A percentile compares a stretch with the other conserved stretches of the same genome.
Evolutionary conservation across 2,888 invertebrate species (phyloP).

Genomic region (Melinopterus prodromus): DNA sequence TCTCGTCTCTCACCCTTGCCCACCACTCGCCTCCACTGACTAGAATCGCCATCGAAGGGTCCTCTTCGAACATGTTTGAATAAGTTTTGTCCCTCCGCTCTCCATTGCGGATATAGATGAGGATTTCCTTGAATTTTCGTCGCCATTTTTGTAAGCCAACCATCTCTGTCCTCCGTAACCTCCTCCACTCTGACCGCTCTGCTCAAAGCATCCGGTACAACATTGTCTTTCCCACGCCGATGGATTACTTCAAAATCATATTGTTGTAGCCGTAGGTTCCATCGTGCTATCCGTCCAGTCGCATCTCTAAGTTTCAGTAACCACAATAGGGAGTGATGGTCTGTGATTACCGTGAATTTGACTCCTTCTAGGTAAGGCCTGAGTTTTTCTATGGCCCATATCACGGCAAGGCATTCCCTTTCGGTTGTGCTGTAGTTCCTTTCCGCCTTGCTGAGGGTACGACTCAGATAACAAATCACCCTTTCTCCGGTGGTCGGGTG

Average conservation of each 20-base stretch:
- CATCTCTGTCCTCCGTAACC: no score
- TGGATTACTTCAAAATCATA: no score
- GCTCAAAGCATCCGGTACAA: constrained; percentile 41
- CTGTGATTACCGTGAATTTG: constrained; percentile 23
- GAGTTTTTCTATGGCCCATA: constrained; percentile 15
- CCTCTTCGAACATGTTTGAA: constrained; percentile 38
- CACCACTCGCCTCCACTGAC: constrained; percentile 40
- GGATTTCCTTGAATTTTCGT: constrained; percentile 28
- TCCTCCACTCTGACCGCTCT: constrained; percentile 40
- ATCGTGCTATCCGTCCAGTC: no score
- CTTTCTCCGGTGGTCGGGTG: constrained; percentile 39
- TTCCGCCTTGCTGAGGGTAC: constrained; percentile 37
- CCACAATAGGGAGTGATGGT: constrained; percentile 28
- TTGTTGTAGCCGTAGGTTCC: no score
- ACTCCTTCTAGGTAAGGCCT: constrained; percentile 19
- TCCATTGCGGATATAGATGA: constrained; percentile 42
- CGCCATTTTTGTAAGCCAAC: no score
- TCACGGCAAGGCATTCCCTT: constrained; percentile 17
- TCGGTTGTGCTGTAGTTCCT: constrained; percentile 39
- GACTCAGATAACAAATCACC: constrained; percentile 40
- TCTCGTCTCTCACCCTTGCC: constrained; percentile 34
- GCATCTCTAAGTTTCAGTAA: constrained; percentile 31
- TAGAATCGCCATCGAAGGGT: constrained; percentile 26
- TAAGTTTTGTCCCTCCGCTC: constrained; percentile 33
- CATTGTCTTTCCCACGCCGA: constrained; percentile 39